Evolutionary conservation across 1,140 invertebrate species (phyloP), one percentile per base, ranked within the genome.

Genomic region (Bombus cullumanus): DNA sequence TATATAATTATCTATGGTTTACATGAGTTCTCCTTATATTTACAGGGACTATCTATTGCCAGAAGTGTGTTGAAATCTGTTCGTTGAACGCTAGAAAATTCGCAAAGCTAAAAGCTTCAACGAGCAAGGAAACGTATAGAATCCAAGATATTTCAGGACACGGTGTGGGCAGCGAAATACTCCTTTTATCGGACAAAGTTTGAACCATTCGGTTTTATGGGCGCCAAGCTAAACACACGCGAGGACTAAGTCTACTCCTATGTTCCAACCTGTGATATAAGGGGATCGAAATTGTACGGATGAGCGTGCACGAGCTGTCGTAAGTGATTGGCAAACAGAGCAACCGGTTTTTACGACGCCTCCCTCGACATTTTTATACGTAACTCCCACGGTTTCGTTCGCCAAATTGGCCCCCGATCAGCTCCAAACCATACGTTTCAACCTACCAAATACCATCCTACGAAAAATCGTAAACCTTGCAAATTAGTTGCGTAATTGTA

Each of bases 311-410:
- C 64, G 81, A 88, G 62, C 62, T 83, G 69, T 79, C 86, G 91
- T 94, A 93, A 94, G 93, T 93, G 92, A 94, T 94, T 94, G 93
- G 92, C 93, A 94, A 92, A 92, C 88, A 92, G 88, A 90, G 89
- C 79, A 74, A 86, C 85, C 79, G 73, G 74, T 84, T 88, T 91
- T 91, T 91, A 91, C 80, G 90, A 90, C 66, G 64, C 73, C 71
- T 31, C 77, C 62, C 77, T 22, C 69, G 34, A 74, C 64, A 79
- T 85, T 76, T 66, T 64, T 39, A 69, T 31, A 39, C 62, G 41
- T 39, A 68, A 79, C 41, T 39, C 18, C 74, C 66, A 28, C 43
- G 71, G 57, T 86, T 88, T 82, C 69, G 53, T 74, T 84, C 73
- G 53, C 64, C 68, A 71, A 22, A 43, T 81, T 88, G 83, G 64